These are phyloP conservation scores for Auanema freiburgensis DNA, from an alignment of 2,888 invertebrate species.

Conservation along the genomic window DNA sequence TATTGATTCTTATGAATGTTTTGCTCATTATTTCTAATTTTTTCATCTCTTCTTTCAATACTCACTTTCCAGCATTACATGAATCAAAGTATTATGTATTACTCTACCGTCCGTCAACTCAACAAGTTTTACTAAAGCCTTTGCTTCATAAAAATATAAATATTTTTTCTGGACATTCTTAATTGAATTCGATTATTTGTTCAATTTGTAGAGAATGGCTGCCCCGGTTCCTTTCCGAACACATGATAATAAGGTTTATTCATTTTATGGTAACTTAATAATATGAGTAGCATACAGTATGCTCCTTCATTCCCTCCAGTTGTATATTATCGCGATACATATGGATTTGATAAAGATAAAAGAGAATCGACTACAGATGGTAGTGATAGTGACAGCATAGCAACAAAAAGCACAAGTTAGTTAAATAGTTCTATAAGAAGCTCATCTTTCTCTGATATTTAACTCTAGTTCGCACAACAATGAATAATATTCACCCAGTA, in stretches of 20 bases:
- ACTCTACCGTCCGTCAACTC: too few relatives aligned
- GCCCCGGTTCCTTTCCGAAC: slow-evolving; percentile 35
- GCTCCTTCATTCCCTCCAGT: slow-evolving; percentile 59
- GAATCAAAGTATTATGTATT: too few relatives aligned
- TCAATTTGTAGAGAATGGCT: slow-evolving; percentile 28
- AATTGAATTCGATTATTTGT: neutral
- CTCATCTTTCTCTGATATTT: neutral
- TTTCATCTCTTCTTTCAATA: too few relatives aligned
- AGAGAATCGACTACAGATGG: slow-evolving; percentile 14
- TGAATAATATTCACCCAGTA: slow-evolving; percentile 43
- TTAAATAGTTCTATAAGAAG: neutral
- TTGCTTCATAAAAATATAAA: too few relatives aligned
- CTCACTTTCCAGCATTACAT: too few relatives aligned
- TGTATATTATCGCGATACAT: slow-evolving; percentile 62
- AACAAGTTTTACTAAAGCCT: too few relatives aligned
- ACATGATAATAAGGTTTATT: slow-evolving; percentile 16
- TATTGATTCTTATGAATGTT: too few relatives aligned
- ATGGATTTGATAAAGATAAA: slow-evolving; percentile 34
- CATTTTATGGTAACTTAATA: neutral
- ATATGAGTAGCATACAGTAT: slow-evolving; percentile 10
- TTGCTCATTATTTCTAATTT: too few relatives aligned
- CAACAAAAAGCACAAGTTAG: slow-evolving; percentile 51
- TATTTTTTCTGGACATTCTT: too few relatives aligned
- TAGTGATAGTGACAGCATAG: slow-evolving; percentile 39
- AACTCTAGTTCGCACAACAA: slow-evolving; percentile 43